phyloP scores from a whole-genome alignment of 2,113 vertebrate species.

The Upupa epops region DNA sequence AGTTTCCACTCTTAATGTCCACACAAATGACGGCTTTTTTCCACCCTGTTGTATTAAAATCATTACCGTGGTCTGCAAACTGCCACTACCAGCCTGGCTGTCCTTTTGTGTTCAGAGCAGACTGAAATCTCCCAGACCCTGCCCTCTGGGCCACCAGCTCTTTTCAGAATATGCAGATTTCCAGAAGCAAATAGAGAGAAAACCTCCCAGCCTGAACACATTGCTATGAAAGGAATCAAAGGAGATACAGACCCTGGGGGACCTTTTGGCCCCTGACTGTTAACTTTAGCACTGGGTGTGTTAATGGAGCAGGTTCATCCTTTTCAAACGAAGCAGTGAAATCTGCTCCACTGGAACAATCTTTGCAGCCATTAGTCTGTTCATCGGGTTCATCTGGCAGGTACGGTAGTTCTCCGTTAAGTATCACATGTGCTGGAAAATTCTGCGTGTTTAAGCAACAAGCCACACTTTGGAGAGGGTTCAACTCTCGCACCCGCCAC shows the following conservation, averaged over 20 bases:
- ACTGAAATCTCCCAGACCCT: not conserved
- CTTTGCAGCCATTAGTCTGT: not conserved
- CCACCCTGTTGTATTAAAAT: not conserved
- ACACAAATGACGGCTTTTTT: not conserved
- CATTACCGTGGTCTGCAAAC: not conserved
- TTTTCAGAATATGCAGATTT: not conserved
- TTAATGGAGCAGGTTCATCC: not conserved
- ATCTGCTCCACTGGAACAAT: not conserved
- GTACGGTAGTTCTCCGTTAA: not conserved
- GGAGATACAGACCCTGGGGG: not conserved
- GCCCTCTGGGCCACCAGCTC: not conserved
- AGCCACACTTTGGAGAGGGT: not conserved
- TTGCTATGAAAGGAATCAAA: not conserved
- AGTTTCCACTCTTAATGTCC: not conserved
- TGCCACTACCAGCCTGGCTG: not conserved
- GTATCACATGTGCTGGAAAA: not conserved
- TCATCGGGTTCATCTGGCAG: not conserved
- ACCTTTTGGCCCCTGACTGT: not conserved
- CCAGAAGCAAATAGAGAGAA: not conserved
- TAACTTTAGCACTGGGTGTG: not conserved
- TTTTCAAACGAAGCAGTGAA: not conserved
- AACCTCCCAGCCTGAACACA: not conserved
- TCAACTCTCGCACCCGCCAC: not conserved
- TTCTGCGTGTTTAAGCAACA: not conserved
- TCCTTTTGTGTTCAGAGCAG: not conserved